These are phyloP conservation scores for Phaethon lepturus DNA, from an alignment of 2,113 vertebrate genomes.

Conservation along the genomic window DNA sequence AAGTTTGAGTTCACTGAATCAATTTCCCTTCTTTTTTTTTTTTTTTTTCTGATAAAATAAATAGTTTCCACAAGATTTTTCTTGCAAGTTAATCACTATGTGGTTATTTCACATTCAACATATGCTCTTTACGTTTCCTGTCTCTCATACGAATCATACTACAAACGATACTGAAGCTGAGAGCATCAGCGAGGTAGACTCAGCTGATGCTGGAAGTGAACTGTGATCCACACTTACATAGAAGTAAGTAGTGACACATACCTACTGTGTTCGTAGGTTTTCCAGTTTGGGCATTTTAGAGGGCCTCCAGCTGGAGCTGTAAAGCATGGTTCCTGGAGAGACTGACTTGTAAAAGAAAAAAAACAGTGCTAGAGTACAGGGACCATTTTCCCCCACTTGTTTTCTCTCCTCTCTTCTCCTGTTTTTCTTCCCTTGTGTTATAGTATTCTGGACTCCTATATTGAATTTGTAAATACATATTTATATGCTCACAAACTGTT, in stretches of 20 bases:
- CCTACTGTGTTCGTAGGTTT: accelerated
- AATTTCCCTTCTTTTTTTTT: accelerated
- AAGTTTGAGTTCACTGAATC: not conserved
- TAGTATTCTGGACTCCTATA: not conserved
- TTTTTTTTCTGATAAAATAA: not conserved
- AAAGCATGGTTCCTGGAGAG: not conserved
- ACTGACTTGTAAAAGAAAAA: not conserved
- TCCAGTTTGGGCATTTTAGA: not conserved
- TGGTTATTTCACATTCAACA: not conserved
- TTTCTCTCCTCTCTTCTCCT: not conserved
- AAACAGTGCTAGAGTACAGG: not conserved
- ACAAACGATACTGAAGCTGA: not conserved
- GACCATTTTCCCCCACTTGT: not conserved
- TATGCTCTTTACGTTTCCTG: accelerated
- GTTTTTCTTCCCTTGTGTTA: not conserved
- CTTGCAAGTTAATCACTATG: not conserved
- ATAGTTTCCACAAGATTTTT: not conserved
- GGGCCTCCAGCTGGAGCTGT: not conserved
- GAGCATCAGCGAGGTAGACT: not conserved
- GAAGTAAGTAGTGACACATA: not conserved
- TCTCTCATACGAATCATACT: not conserved
- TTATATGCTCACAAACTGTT: not conserved
- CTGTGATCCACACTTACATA: not conserved
- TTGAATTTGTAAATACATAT: not conserved
- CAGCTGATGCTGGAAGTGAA: not conserved